Percentiles rank a stretch among this genome's conserved stretches.
Evolutionary conservation across 2,888 invertebrate genomes (phyloP).

Genomic region (Nyleta sp.): DNA sequence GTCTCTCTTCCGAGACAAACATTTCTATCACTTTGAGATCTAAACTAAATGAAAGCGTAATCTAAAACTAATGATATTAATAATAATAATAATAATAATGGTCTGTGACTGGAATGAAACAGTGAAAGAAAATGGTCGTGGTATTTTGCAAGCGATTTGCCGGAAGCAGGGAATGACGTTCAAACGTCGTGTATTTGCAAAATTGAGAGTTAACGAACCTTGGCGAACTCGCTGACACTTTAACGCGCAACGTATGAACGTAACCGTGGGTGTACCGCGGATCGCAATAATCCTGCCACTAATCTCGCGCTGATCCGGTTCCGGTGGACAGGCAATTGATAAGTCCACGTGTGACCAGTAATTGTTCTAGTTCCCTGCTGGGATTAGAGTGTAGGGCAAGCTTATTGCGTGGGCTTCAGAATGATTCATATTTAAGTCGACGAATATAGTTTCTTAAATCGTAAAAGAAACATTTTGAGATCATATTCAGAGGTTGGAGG

Average conservation of each 20-base stretch:
- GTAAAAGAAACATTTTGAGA: too few species aligned
- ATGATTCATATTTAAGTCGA: too few species aligned
- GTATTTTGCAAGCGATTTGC: constrained; percentile 7
- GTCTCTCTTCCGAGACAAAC: constrained; percentile 24
- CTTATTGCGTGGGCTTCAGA: constrained; percentile 1
- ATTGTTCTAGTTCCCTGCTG: constrained; percentile 34
- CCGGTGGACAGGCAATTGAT: constrained; percentile 76
- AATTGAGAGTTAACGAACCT: constrained; percentile 79
- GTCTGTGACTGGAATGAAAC: too few species aligned
- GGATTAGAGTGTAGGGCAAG: neutral
- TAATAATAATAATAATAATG: too few species aligned
- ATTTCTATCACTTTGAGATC: constrained; percentile 9
- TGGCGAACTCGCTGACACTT: constrained; percentile 70
- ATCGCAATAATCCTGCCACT: constrained; percentile 51
- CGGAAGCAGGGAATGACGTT: constrained; percentile 28
- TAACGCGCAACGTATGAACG: constrained; percentile 27
- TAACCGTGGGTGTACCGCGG: constrained; percentile 54
- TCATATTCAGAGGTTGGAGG: too few species aligned
- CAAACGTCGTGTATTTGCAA: constrained; percentile 65
- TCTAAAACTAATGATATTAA: too few species aligned
- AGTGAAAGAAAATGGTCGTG: too few species aligned
- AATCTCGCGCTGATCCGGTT: constrained; percentile 64
- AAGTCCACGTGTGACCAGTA: constrained; percentile 65
- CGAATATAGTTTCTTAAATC: too few species aligned
- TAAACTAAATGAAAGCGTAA: neutral